phyloP scores from a whole-genome alignment of 2,113 vertebrate species.

The Halichoeres trimaculatus region DNA sequence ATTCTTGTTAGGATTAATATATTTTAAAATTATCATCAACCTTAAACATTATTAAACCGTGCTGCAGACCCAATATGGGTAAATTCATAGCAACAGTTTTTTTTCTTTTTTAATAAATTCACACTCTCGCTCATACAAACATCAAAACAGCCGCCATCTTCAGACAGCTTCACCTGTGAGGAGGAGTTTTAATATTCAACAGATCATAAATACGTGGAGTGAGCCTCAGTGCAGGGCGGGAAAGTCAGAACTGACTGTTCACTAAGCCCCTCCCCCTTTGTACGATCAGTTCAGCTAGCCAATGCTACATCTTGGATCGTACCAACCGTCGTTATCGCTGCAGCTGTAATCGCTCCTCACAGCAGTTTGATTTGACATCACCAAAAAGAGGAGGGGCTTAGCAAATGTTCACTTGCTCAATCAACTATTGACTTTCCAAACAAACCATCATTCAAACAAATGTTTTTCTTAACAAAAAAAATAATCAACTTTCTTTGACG shows the following conservation, averaged over 20 bases:
- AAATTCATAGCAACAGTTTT: conserved; percentile 43
- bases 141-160: conserved; percentile 5
- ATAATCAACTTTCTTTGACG: neutral
- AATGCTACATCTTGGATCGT: too few relatives aligned
- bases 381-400: neutral
- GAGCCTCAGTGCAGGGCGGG: conserved; percentile 40
- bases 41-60: conserved; percentile 32
- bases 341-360: neutral
- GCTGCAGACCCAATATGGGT: conserved; percentile 78
- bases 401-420: neutral
- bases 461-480: too few relatives aligned
- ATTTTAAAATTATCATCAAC: conserved; percentile 15
- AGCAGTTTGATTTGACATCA: neutral
- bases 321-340: too few relatives aligned
- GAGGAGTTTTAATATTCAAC: neutral
- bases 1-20: conserved; percentile 31
- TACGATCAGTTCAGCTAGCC: too few relatives aligned
- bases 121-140: conserved; percentile 7
- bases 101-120: conserved; percentile 7
- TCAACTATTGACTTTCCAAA: conserved; percentile 7
- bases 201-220: neutral
- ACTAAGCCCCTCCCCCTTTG: conserved; percentile 18
- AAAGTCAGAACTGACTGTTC: neutral
- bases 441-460: neutral
- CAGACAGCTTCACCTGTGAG: conserved; percentile 14